These are phyloP conservation scores for Pandion haliaetus DNA, from an alignment of 2,113 vertebrate species.

Conservation along the genomic window DNA sequence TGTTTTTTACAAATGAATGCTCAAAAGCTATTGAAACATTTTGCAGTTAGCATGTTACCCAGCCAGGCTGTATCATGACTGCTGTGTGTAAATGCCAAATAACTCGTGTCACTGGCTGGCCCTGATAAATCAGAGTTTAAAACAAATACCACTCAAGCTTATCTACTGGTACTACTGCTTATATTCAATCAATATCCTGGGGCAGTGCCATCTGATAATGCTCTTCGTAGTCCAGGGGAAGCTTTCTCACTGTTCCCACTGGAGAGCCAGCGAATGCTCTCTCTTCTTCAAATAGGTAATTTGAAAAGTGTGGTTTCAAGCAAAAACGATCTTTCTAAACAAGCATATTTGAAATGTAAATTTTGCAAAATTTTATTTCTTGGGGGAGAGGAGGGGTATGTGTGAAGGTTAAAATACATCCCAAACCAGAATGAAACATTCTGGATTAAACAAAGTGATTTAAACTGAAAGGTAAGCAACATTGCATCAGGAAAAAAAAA, in stretches of 20 bases:
- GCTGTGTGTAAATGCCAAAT: not conserved
- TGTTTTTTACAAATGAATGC: not conserved
- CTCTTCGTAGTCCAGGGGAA: not conserved
- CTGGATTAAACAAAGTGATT: not conserved
- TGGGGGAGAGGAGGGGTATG: no score
- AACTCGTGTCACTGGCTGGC: not conserved
- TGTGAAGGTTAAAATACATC: not conserved
- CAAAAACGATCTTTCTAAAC: not conserved
- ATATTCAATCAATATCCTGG: not conserved
- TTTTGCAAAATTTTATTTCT: not conserved
- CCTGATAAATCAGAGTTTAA: not conserved
- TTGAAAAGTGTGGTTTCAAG: not conserved
- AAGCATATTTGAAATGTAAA: not conserved
- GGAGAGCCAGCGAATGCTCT: not conserved
- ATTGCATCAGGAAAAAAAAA: not conserved
- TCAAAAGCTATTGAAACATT: not conserved
- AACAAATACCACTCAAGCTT: not conserved
- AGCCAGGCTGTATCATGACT: not conserved
- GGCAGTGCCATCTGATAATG: not conserved
- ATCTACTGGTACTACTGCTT: not conserved
- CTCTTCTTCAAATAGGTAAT: not conserved
- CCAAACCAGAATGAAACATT: not conserved
- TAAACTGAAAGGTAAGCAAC: not conserved
- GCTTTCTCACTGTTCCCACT: not conserved
- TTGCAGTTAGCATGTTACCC: not conserved